Evolutionary conservation across 2,113 vertebrate species (phyloP).

Genomic region (Sapayoa aenigma): DNA sequence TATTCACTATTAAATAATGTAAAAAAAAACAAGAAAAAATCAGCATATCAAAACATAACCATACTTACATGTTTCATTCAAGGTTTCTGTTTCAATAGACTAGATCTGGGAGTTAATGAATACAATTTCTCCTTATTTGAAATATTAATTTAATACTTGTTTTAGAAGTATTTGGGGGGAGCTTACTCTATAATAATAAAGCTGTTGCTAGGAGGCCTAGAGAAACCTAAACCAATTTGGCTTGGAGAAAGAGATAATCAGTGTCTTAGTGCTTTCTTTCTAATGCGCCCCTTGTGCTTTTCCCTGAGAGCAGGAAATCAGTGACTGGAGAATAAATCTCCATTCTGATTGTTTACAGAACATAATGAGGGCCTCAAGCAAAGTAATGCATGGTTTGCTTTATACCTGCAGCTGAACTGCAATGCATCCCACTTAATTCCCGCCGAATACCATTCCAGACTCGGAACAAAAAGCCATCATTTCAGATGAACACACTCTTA

Average conservation of each 20-base stretch:
- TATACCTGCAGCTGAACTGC: constrained; percentile 15
- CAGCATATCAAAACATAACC: neutral
- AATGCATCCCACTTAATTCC: neutral
- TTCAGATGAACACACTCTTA: neutral
- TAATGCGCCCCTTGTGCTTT: neutral
- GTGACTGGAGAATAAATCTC: constrained; percentile 47
- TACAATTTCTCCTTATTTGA: constrained; percentile 11
- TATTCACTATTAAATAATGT: neutral
- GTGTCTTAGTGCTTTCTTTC: neutral
- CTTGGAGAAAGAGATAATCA: constrained; percentile 35
- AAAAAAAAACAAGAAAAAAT: neutral
- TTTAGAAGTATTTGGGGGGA: constrained; percentile 18
- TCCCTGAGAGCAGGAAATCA: neutral
- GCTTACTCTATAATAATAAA: constrained; percentile 41
- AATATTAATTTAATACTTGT: constrained; percentile 28
- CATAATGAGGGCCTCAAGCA: constrained; percentile 42
- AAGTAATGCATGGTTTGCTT: constrained; percentile 19
- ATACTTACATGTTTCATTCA: neutral
- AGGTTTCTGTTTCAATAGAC: neutral
- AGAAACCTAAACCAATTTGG: constrained; percentile 30
- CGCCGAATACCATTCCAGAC: rapidly evolving
- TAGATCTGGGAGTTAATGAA: constrained; percentile 13
- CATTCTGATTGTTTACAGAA: constrained; percentile 46
- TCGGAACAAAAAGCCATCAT: neutral
- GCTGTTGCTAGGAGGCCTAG: constrained; percentile 45